Conservation (phyloP, 2,113 vertebrate genomes). For the Lophochroa leadbeateri region DNA sequence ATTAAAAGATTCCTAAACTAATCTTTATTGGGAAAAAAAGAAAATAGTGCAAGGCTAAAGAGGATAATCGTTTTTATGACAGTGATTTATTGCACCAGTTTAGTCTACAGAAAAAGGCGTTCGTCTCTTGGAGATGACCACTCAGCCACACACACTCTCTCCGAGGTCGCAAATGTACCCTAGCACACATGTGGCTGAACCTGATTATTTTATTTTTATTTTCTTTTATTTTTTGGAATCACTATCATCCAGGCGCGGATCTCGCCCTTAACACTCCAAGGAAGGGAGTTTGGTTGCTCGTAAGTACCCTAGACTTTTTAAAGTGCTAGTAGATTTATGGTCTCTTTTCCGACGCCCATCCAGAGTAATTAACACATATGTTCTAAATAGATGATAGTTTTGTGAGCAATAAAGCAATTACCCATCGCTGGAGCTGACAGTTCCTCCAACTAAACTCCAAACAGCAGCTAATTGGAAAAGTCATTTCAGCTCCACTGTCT, state of each 20-base stretch:
- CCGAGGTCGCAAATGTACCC: background rate
- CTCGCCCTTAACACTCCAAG: background rate
- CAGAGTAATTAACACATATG: conserved; percentile 94
- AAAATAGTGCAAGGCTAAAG: background rate
- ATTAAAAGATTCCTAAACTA: conserved; percentile 81
- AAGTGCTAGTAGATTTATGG: conserved; percentile 92
- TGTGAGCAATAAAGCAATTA: conserved; percentile 98
- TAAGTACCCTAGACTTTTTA: conserved; percentile 79
- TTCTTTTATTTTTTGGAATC: background rate
- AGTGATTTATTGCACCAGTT: conserved; percentile 60
- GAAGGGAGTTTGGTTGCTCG: conserved; percentile 37
- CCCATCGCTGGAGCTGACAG: conserved; percentile 89
- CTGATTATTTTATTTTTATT: background rate
- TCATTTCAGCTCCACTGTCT: conserved; percentile 88
- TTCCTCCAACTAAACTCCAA: conserved; percentile 89
- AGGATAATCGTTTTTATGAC: conserved; percentile 40
- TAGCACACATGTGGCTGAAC: background rate
- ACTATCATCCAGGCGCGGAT: background rate
- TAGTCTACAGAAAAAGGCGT: background rate
- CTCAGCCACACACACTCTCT: background rate
- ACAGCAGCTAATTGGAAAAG: conserved; percentile 92
- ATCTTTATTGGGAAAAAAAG: background rate
- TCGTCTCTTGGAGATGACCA: conserved; percentile 6
- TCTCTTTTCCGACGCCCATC: conserved; percentile 87
- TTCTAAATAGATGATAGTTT: conserved; percentile 95